These are phyloP conservation scores for Varroa destructor DNA, from an alignment of 1,140 invertebrate species.

Conservation along the genomic window DNA sequence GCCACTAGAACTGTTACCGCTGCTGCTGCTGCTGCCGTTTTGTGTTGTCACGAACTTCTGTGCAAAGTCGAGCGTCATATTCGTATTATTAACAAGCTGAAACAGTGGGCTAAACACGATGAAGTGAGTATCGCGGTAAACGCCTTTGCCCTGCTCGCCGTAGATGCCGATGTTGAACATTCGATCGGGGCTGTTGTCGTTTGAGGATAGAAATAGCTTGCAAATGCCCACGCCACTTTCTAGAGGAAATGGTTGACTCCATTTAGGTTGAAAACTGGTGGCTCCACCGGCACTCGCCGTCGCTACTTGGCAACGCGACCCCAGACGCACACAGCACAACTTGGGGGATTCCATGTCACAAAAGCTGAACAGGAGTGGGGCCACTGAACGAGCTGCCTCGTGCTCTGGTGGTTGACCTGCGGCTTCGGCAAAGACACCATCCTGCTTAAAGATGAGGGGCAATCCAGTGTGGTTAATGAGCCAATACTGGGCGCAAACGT, in stretches of 20 bases:
- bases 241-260: conserved; percentile 67
- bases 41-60: conserved; percentile 49
- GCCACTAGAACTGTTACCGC: no score
- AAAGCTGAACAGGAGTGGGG: conserved; percentile 86
- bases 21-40: neutral
- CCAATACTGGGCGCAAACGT: conserved; percentile 77
- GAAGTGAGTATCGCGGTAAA: conserved; percentile 75
- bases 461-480: conserved; percentile 87
- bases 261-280: conserved; percentile 42
- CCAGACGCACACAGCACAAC: conserved; percentile 31
- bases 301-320: conserved; percentile 22
- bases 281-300: neutral
- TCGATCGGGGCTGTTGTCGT: conserved; percentile 51
- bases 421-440: conserved; percentile 57
- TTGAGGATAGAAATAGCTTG: conserved; percentile 51
- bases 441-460: conserved; percentile 83
- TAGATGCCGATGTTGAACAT: conserved; percentile 63
- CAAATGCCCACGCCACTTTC: conserved; percentile 56
- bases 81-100: conserved; percentile 79
- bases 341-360: conserved; percentile 60
- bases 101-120: conserved; percentile 82
- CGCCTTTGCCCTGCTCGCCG: conserved; percentile 66
- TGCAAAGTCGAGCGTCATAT: conserved; percentile 63
- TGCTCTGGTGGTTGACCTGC: conserved; percentile 90
- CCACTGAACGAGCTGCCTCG: conserved; percentile 74